Percentiles rank a stretch among this genome's conserved stretches.
Evolutionary conservation across 1,140 invertebrate species (phyloP).

Genomic region (Trichogramma pretiosum): DNA sequence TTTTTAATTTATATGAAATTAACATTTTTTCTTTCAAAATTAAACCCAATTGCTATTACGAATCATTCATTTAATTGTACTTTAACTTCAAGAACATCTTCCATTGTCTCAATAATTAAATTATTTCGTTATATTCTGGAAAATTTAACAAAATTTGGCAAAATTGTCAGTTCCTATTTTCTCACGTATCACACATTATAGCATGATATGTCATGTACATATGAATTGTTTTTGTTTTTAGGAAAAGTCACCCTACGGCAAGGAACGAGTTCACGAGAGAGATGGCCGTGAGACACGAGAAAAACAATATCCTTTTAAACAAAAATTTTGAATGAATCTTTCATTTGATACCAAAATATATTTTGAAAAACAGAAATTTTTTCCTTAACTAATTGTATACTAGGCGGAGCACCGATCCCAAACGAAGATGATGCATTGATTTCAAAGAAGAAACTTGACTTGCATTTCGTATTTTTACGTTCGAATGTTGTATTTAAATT

Average conservation of each 20-base stretch:
- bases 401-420: constrained; percentile 49
- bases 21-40: too few species aligned
- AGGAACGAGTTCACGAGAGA: constrained; percentile 56
- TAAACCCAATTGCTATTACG: too few species aligned
- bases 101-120: constrained; percentile 20
- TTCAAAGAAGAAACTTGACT: constrained; percentile 35
- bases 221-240: constrained; percentile 39
- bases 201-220: too few species aligned
- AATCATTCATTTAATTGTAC: constrained; percentile 1
- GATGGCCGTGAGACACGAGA: constrained; percentile 59
- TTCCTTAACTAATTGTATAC: constrained; percentile 46
- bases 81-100: constrained; percentile 26
- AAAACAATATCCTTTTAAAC: constrained; percentile 69
- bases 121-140: constrained; percentile 2
- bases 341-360: neutral
- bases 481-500: constrained; percentile 47
- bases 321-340: constrained; percentile 1
- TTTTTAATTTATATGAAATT: too few species aligned
- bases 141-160: neutral
- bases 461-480: constrained; percentile 44
- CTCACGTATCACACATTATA: too few species aligned
- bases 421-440: constrained; percentile 48
- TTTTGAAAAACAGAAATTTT: constrained; percentile 1
- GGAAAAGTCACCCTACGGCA: constrained; percentile 61
- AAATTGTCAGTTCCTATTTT: too few species aligned